Conservation (phyloP, 2,888 invertebrate genomes). For the Liopterus haemorrhoidalis region DNA sequence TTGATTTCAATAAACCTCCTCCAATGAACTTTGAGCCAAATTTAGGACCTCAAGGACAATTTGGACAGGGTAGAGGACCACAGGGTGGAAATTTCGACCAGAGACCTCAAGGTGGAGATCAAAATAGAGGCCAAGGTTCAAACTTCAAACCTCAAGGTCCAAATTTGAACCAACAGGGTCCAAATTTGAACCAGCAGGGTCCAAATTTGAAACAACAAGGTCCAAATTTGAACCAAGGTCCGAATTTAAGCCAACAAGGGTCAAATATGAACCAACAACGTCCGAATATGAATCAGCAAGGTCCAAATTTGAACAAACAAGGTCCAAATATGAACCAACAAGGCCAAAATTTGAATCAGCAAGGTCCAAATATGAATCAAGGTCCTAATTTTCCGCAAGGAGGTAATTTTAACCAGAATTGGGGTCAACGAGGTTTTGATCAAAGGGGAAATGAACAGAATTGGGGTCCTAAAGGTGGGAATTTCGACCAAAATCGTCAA, state of each 20-base stretch:
- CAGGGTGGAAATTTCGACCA: constrained; percentile 25
- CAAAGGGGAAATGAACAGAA: constrained; percentile 1
- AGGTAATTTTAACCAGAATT: constrained; percentile 4
- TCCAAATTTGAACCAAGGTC: background rate
- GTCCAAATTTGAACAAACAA: constrained; percentile 8
- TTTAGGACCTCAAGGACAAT: background rate
- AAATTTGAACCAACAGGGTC: background rate
- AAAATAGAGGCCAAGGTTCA: too few species aligned
- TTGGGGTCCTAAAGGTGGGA: constrained; percentile 2
- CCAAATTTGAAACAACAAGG: background rate
- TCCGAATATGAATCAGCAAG: background rate
- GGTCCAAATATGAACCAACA: constrained; percentile 5
- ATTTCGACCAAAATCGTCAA: constrained; percentile 1
- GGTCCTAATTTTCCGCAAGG: constrained; percentile 6
- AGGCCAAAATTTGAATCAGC: constrained; percentile 2
- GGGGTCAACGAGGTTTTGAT: constrained; percentile 13
- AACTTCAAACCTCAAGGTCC: constrained; percentile 10
- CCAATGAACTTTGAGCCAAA: too few species aligned
- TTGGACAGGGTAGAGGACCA: constrained; percentile 19
- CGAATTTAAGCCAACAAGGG: background rate
- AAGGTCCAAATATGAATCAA: constrained; percentile 4
- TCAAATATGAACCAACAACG: background rate
- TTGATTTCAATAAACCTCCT: constrained; percentile 18
- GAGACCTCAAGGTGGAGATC: constrained; percentile 18
- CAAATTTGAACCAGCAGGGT: background rate